These are phyloP conservation scores for Nasonia vitripennis DNA, from an alignment of 1,140 invertebrate species.

Conservation along the genomic window DNA sequence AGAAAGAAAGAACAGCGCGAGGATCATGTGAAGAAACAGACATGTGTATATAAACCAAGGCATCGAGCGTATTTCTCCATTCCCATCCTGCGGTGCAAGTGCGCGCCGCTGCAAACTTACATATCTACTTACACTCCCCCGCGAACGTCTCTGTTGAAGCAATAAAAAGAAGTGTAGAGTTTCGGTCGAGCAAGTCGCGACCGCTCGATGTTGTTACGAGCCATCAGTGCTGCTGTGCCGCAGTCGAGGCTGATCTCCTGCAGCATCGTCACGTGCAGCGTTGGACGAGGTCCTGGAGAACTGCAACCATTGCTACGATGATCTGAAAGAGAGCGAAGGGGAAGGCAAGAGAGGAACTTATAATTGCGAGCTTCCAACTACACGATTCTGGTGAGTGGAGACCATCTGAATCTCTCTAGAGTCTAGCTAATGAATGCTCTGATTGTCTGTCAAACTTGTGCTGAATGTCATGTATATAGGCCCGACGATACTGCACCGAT, in stretches of 20 bases:
- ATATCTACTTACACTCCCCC: too few relatives aligned
- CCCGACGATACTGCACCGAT: neutral
- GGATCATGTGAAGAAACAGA: too few relatives aligned
- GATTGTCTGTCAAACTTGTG: neutral
- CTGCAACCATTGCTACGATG: slow-evolving; percentile 18
- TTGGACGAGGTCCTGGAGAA: neutral
- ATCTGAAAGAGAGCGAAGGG: slow-evolving; percentile 8
- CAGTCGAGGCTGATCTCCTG: neutral
- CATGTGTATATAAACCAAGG: neutral
- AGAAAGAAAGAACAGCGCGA: too few relatives aligned
- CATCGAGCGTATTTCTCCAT: neutral
- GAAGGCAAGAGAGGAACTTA: neutral
- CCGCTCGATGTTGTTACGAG: neutral
- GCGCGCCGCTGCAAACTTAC: neutral
- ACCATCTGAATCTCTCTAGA: neutral
- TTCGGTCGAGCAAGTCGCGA: neutral
- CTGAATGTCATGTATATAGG: neutral
- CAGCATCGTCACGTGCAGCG: neutral
- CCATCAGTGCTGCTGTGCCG: neutral
- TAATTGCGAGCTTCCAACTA: slow-evolving; percentile 7
- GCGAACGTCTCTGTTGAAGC: neutral
- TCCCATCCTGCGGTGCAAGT: neutral
- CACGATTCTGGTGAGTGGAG: slow-evolving; percentile 20
- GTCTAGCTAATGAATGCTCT: neutral
- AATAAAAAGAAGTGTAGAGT: neutral